phyloP scores from a whole-genome alignment of 2,113 vertebrate genomes.

The Herpetotheres cachinnans region DNA sequence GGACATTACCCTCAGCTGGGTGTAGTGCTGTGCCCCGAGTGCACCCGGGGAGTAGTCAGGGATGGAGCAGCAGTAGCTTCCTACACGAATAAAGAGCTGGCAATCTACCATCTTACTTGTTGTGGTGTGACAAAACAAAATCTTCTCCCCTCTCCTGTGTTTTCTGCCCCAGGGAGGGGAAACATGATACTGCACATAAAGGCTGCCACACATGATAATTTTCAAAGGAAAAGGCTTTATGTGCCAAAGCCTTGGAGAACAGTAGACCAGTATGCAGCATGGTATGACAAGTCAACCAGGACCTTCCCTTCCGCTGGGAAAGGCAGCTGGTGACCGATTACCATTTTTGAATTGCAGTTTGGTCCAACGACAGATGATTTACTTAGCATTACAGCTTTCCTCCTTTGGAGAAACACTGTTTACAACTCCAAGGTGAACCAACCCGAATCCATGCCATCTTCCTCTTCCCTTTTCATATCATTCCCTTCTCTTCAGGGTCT shows the following conservation, averaged over 20 bases:
- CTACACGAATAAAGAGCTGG: not conserved
- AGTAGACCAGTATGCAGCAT: not conserved
- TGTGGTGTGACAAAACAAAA: not conserved
- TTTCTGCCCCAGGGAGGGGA: not conserved
- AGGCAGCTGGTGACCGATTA: not conserved
- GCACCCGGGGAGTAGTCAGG: not conserved
- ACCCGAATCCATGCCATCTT: not conserved
- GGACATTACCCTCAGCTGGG: not conserved
- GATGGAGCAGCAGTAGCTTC: not conserved
- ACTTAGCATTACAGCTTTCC: not conserved
- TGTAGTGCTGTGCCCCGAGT: fast-evolving
- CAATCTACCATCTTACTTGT: not conserved
- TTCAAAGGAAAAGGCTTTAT: not conserved
- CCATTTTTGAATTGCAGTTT: not conserved
- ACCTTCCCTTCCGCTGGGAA: not conserved
- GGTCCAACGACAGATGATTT: not conserved
- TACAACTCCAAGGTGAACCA: not conserved
- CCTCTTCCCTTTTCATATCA: not conserved
- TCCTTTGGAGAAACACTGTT: not conserved
- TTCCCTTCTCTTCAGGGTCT: not conserved
- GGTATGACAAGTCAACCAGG: not conserved
- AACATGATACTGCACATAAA: not conserved
- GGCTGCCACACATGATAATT: not conserved
- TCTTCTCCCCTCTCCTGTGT: not conserved
- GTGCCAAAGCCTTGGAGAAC: not conserved